Evolutionary conservation across 1,140 invertebrate genomes (phyloP), one percentile per base, ranked within the genome.

Genomic region (Drosophila hydei): DNA sequence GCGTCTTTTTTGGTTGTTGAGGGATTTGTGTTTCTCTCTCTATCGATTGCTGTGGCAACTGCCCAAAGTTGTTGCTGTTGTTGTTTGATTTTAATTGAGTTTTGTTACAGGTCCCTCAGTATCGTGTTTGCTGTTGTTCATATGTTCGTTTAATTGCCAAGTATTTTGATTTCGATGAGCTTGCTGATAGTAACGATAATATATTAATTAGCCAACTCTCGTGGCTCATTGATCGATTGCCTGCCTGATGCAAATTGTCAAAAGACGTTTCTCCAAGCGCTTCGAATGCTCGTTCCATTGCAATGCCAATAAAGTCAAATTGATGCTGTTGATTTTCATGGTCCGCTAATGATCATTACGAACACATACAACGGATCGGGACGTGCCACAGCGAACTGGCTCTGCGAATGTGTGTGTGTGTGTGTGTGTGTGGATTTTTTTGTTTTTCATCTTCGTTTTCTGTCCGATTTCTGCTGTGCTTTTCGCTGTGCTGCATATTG

Each of bases 161-260:
- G 30, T 38, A 71, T 71, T 64, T 71, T 48, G 23, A 40, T 40
- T 55, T 42, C 47, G 60, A 56, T 71, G 43, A 56, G 61, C 54
- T 60, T 43, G 16, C 51, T 18, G 36, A 60, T 48, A 65, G 38
- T 58, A 40, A 52, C 23, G 52, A 38, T 48, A 79, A 61, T 68
- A 69, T 59, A 64, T 60, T 59, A 83, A 67, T 77, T 81, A 72
- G 62, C 58, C 59, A 51, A 43, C 18, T 23, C 51, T 63, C 18
- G 33, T 21, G 43, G 11, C 11, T 40, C 27, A 48, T 62, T 85
- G 81, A 85, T 85, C 83, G 81, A 85, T 85, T 63, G 83, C 60
- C 65, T 56, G 67, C 70, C 50, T 78, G 76, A 85, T 87, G 83
- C 81, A 81, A 87, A 85, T 85, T 85, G 81, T 85, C 81, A 85